These are phyloP conservation scores for Drosophila birchii DNA, from an alignment of 2,888 invertebrate species.

Conservation along the genomic window DNA sequence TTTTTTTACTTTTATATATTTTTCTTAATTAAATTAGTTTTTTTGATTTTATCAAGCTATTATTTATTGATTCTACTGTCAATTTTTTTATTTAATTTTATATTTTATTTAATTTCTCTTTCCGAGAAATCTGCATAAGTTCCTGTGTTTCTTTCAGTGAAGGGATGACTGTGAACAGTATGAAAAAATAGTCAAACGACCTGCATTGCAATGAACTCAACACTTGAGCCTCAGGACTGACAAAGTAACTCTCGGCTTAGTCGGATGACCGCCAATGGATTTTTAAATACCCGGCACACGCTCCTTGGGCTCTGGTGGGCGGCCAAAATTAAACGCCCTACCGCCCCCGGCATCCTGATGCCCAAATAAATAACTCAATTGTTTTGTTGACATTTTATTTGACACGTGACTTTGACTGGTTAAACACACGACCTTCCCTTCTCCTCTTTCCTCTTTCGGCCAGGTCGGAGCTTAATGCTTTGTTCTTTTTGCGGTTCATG, in stretches of 20 bases:
- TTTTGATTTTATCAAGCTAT: too few species aligned
- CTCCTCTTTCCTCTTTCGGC: neutral
- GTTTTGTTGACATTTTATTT: conserved; percentile 85
- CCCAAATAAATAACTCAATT: conserved; percentile 84
- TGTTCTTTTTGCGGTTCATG: conserved; percentile 81
- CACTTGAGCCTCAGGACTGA: conserved; percentile 70
- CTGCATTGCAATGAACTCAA: conserved; percentile 77
- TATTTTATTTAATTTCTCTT: too few species aligned
- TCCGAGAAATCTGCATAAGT: conserved; percentile 2
- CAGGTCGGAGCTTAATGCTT: conserved; percentile 61
- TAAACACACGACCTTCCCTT: conserved; percentile 64
- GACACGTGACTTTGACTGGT: conserved; percentile 83
- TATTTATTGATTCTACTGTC: too few species aligned
- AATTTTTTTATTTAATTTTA: too few species aligned
- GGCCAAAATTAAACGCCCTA: conserved; percentile 69
- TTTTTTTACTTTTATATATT: too few species aligned
- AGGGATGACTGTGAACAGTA: conserved; percentile 23
- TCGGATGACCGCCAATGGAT: conserved; percentile 79
- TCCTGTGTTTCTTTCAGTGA: conserved; percentile 8
- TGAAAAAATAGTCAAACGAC: conserved; percentile 46
- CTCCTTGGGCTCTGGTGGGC: conserved; percentile 35
- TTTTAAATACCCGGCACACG: conserved; percentile 78
- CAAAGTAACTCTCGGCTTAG: conserved; percentile 79
- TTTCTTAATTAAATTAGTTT: too few species aligned
- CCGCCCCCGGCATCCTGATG: conserved; percentile 37